phyloP scores from a whole-genome alignment of 2,113 vertebrate species.

The Stictonetta naevosa region DNA sequence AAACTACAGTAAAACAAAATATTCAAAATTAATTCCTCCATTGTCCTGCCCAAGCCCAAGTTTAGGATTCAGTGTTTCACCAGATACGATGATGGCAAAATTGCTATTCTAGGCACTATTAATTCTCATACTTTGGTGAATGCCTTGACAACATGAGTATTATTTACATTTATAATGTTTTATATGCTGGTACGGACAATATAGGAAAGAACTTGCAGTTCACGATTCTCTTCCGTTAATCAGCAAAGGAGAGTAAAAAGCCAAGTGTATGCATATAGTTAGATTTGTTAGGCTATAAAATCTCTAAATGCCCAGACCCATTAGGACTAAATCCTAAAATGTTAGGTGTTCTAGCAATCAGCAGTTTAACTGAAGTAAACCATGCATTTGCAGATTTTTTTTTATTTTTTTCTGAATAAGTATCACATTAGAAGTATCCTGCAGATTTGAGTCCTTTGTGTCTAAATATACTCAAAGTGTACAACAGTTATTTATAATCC shows the following conservation, averaged over 20 bases:
- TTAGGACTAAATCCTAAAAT: not conserved
- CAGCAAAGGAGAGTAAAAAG: not conserved
- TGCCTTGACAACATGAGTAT: not conserved
- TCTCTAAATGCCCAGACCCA: not conserved
- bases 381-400: not conserved
- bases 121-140: not conserved
- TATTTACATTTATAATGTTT: not conserved
- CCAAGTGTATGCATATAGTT: not conserved
- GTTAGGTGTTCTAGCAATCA: not conserved
- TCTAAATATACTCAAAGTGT: not conserved
- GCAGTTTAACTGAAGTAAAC: not conserved
- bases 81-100: not conserved
- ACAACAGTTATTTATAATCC: not conserved
- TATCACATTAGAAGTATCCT: not conserved
- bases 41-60: not conserved
- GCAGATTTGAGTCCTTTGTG: not conserved
- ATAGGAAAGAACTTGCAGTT: not conserved
- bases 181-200: not conserved
- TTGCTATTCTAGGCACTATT: not conserved
- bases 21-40: not conserved
- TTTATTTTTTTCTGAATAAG: not conserved
- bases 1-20: not conserved
- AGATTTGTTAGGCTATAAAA: conserved; percentile 16
- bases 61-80: not conserved
- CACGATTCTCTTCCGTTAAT: not conserved